Base-by-base conservation (phyloP, 2,888 invertebrate genomes). In the Bugulina stolonifera region DNA sequence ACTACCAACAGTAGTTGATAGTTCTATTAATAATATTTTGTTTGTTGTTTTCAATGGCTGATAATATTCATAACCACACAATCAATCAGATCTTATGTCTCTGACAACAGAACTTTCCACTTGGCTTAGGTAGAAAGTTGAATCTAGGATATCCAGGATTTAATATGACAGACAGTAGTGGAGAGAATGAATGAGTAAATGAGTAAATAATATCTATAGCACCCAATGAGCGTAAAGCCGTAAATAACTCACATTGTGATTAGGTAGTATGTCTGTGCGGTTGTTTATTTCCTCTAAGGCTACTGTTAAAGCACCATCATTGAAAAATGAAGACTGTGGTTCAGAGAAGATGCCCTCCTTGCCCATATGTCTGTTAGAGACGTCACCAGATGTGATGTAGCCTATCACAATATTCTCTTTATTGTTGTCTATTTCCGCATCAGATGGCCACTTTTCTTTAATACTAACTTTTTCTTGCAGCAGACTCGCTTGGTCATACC, bases 221-320 rank as follows among this genome's bases (percentile, higher is more conserved):
- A n/a, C n/a, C n/a, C n/a, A n/a, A n/a, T n/a, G n/a, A n/a, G n/a
- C n/a, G n/a, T n/a, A n/a, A n/a, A n/a, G n/a, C n/a, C n/a, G n/a
- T n/a, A n/a, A n/a, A n/a, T n/a, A n/a, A n/a, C 64, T 64, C n/a
- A 64, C 64, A 3, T 25, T 88, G 83, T 93, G 92, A 0, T 92
- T 91, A 76, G 89, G 80, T 1, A 82, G 78, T 10, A 86, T 74
- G 2, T 72, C 52, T 0, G 81, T 78, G 71, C 82, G 77, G 22
- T 77, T 77, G 73, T 86, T 85, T 71, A 94, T 90, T 85, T 94
- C 91, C 72, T 91, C 89, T 32, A 93, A 89, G 25, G 94, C 94
- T 80, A 93, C 87, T 0, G 92, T 91, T 76, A 95, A 91, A 52
- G 94, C 94, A 43, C 94, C 94, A 80, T 89, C 89, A 78, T 90